Percentiles rank a stretch among this genome's conserved stretches.
Evolutionary conservation across 2,797 vertebrate species (phyloP).

Genomic region (Amblyraja radiata): DNA sequence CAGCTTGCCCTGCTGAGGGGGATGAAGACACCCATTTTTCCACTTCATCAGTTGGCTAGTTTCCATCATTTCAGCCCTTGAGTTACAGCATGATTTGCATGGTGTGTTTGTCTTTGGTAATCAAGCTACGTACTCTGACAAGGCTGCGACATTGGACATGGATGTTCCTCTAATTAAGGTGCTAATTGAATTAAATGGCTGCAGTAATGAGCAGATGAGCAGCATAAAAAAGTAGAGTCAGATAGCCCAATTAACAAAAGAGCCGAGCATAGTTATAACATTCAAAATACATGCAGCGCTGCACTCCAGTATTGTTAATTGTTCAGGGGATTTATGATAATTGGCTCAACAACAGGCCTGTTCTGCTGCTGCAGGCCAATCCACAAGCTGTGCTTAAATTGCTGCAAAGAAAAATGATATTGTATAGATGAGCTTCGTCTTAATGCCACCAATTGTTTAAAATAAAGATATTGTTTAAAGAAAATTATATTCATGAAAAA

Average conservation of each 20-base stretch:
- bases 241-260: constrained; percentile 99
- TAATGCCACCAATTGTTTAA: background rate
- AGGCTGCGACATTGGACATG: constrained; percentile 83
- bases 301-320: constrained; percentile 90
- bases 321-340: constrained; percentile 96
- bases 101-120: constrained; percentile 89
- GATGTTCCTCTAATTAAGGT: constrained; percentile 96
- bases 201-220: constrained; percentile 89
- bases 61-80: constrained; percentile 55
- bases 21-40: constrained; percentile 60
- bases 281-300: constrained; percentile 81
- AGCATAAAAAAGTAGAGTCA: constrained; percentile 96
- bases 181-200: constrained; percentile 99
- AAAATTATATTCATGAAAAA: background rate
- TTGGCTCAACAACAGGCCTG: constrained; percentile 80
- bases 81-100: constrained; percentile 73
- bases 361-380: constrained; percentile 50
- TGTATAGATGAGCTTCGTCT: constrained; percentile 49
- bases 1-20: constrained; percentile 44
- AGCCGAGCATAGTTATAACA: constrained; percentile 96
- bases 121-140: constrained; percentile 72
- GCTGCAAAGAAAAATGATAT: constrained; percentile 69
- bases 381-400: constrained; percentile 51
- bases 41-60: constrained; percentile 58
- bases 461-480: background rate